phyloP scores from a whole-genome alignment of 2,888 invertebrate species.

The Clanis bilineata region DNA sequence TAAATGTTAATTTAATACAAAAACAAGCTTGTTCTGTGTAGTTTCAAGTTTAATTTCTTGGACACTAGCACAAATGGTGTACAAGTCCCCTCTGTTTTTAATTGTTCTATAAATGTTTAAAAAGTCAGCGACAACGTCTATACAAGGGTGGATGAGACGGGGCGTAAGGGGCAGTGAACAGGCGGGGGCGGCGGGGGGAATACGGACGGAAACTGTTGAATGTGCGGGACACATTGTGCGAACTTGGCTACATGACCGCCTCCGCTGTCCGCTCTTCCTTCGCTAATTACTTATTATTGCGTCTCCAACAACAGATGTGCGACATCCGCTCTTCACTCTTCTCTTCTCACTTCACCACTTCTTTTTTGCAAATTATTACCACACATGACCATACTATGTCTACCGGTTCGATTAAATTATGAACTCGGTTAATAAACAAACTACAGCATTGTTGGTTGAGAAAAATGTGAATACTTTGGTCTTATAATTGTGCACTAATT shows the following conservation, averaged over 20 bases:
- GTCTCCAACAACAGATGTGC: constrained; percentile 77
- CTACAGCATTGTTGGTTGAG: background rate
- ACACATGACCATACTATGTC: background rate
- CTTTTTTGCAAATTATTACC: constrained; percentile 39
- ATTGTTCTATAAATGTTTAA: constrained; percentile 42
- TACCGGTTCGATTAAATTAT: background rate
- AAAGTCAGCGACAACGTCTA: constrained; percentile 35
- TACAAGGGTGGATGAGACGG: constrained; percentile 27
- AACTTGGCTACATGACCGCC: constrained; percentile 47
- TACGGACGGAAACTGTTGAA: constrained; percentile 60
- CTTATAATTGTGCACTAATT: background rate
- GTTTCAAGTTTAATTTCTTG: constrained; percentile 15
- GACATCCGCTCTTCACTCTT: constrained; percentile 68
- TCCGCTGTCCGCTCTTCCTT: constrained; percentile 54
- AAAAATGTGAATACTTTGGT: background rate
- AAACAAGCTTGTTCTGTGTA: background rate
- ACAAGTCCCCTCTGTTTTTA: constrained; percentile 30
- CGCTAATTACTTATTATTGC: constrained; percentile 77
- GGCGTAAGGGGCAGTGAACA: constrained; percentile 35
- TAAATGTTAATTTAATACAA: constrained; percentile 33
- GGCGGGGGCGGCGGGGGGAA: constrained; percentile 14
- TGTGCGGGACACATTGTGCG: constrained; percentile 78
- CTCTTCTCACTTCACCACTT: constrained; percentile 28
- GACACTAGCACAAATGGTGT: constrained; percentile 18
- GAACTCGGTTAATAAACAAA: constrained; percentile 10